A percentile compares a stretch with the other conserved stretches of the same genome.
Evolutionary conservation across 2,888 invertebrate species (phyloP).

Genomic region (Monopis laevigella): DNA sequence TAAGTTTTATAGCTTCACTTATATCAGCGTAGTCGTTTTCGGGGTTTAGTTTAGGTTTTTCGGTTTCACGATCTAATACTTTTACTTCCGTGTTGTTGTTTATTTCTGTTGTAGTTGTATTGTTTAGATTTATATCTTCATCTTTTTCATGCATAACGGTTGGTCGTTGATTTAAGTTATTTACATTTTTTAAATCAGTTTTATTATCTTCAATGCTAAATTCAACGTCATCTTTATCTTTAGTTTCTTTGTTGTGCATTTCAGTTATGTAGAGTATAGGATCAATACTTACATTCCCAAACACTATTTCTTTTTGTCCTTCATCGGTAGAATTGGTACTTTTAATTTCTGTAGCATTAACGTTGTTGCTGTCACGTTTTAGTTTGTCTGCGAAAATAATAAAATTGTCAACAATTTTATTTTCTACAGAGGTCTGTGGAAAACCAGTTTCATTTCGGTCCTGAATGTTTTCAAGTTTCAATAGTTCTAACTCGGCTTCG

Average conservation of each 20-base stretch:
- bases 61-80: slow-evolving; percentile 21
- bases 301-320: slow-evolving; percentile 56
- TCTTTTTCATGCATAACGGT: slow-evolving; percentile 2
- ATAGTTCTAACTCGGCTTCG: slow-evolving; percentile 53
- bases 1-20: slow-evolving; percentile 58
- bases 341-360: slow-evolving; percentile 33
- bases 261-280: slow-evolving; percentile 39
- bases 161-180: neutral
- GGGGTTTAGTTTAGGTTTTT: slow-evolving; percentile 48
- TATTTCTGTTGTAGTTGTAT: slow-evolving; percentile 16
- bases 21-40: slow-evolving; percentile 59
- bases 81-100: slow-evolving; percentile 18
- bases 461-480: slow-evolving; percentile 39
- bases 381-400: slow-evolving; percentile 47
- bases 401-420: slow-evolving; percentile 39
- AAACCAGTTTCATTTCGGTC: slow-evolving; percentile 29
- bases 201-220: neutral
- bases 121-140: slow-evolving; percentile 13
- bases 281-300: slow-evolving; percentile 54
- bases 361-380: slow-evolving; percentile 48
- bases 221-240: neutral
- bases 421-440: slow-evolving; percentile 23
- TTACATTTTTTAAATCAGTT: too few species aligned
- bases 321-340: slow-evolving; percentile 31
- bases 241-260: slow-evolving; percentile 14